These are phyloP conservation scores for Tetropium fuscum DNA, from an alignment of 2,888 invertebrate genomes.

Conservation along the genomic window DNA sequence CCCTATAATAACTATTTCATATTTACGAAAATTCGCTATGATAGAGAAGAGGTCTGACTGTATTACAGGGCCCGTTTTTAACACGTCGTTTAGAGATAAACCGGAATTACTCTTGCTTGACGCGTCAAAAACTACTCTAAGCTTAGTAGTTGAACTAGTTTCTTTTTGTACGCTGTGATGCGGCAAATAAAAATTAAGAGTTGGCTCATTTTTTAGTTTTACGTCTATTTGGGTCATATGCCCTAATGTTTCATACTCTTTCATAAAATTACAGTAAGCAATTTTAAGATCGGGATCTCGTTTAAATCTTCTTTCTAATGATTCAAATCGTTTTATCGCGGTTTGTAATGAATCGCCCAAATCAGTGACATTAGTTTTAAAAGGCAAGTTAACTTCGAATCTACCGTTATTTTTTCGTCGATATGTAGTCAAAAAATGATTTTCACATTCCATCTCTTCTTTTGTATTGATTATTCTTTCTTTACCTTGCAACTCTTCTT, in stretches of 20 bases:
- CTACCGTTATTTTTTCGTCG: conserved; percentile 20
- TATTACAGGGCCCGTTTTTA: conserved; percentile 52
- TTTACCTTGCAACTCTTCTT: background rate
- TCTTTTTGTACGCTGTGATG: conserved; percentile 57
- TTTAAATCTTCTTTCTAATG: conserved; percentile 39
- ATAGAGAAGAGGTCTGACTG: conserved; percentile 53
- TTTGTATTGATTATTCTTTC: background rate
- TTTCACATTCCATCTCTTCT: background rate
- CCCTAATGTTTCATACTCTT: conserved; percentile 33
- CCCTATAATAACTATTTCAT: no score
- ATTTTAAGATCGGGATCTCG: conserved; percentile 34
- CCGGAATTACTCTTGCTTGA: conserved; percentile 47
- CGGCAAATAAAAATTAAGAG: conserved; percentile 47
- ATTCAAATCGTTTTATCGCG: no score
- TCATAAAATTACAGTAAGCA: conserved; percentile 36
- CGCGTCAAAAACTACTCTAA: conserved; percentile 55
- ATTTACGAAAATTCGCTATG: no score
- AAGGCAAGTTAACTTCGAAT: conserved; percentile 47
- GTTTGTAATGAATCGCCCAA: no score
- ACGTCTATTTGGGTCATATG: conserved; percentile 32
- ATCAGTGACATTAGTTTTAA: conserved; percentile 32
- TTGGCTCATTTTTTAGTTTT: no score
- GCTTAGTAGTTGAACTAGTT: conserved; percentile 50
- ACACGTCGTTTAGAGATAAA: conserved; percentile 54
- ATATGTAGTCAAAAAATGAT: background rate